Conservation (phyloP, 1,140 invertebrate species). For the Bradysia coprophila region DNA sequence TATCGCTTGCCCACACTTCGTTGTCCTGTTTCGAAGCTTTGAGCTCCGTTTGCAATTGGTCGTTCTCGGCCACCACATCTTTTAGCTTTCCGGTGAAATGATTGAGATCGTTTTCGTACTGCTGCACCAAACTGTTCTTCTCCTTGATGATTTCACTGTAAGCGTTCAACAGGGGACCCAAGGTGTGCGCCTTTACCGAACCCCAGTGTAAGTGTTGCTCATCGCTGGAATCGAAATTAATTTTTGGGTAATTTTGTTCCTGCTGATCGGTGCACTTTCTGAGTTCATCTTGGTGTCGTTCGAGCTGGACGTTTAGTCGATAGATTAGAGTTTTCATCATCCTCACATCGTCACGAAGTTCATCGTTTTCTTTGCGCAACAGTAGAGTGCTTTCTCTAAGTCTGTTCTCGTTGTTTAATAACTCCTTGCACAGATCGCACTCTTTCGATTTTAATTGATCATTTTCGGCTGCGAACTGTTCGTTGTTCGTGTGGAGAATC, state of each 20-base stretch:
- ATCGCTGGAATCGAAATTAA: slow-evolving; percentile 1
- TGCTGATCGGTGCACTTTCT: slow-evolving; percentile 9
- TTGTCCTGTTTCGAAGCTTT: slow-evolving; percentile 33
- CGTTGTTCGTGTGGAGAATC: slow-evolving; percentile 18
- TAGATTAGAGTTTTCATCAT: slow-evolving; percentile 48
- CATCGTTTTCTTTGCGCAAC: neutral
- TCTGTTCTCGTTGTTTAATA: neutral
- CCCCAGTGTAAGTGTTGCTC: slow-evolving; percentile 24
- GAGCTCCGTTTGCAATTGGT: slow-evolving; percentile 31
- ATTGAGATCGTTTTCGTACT: slow-evolving; percentile 37
- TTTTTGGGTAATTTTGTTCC: slow-evolving; percentile 5
- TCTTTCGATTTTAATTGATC: slow-evolving; percentile 10
- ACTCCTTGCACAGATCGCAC: neutral
- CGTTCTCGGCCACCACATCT: slow-evolving; percentile 40
- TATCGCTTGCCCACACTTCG: slow-evolving; percentile 18
- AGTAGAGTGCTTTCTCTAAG: neutral
- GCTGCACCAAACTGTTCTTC: slow-evolving; percentile 39
- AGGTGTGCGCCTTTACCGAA: slow-evolving; percentile 30
- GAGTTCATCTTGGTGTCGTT: slow-evolving; percentile 42
- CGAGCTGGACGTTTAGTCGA: slow-evolving; percentile 42
- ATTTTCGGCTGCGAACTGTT: slow-evolving; percentile 19
- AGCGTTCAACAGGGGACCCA: slow-evolving; percentile 40
- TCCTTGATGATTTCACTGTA: slow-evolving; percentile 44
- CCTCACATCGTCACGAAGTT: slow-evolving; percentile 30
- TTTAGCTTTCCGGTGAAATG: slow-evolving; percentile 38